Base-by-base conservation (phyloP, 92 coral and sea anemone species). In the Plumapathes pennacea region DNA sequence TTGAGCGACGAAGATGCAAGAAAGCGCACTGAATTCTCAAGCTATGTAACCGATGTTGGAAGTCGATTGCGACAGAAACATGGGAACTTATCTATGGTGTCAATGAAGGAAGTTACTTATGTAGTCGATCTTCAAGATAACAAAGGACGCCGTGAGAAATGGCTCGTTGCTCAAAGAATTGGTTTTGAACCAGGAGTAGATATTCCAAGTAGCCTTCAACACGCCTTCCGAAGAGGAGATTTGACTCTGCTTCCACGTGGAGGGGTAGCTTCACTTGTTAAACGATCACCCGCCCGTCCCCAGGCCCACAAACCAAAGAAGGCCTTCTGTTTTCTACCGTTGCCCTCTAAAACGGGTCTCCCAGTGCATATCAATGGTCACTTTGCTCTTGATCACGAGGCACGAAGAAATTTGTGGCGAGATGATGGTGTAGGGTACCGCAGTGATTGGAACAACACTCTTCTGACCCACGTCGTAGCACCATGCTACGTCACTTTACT, bases 191-290 rank as follows among this genome's bases (percentile, higher is more conserved):
- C 57, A 34, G 0, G 24, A 0, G 66, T 48, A 15, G 18, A 47
- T 28, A n/a, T n/a, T n/a, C n/a, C n/a, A n/a, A 19, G 23, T 10
- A 38, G 50, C 19, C 54, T 85, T 15, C 19, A 53, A 3, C 19
- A 51, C 31, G 89, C 95, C 4, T 69, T 52, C 44, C 34, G 57
- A 4, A 51, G 53, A 5, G 51, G 57, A 3, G 82, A 82, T 10
- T 65, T 86, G 32, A 90, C 95, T 46, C 69, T 90, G 41, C 89
- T 90, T 31, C 97, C 97, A 9, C 85, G 90, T 28, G 97, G 95
- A 14, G 97, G 97, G 20, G 79, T 79, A 3, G 97, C 97, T 38
- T 68, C 78, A 15, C 64, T 55, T 4, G 31, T 90, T 9, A 41
- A 61, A 32, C 15, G 33, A 14, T 51, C 17, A 3, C 23, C 37